Conservation (phyloP, 1,140 invertebrate species). For the Pachyrhynchus sulphureomaculatus region DNA sequence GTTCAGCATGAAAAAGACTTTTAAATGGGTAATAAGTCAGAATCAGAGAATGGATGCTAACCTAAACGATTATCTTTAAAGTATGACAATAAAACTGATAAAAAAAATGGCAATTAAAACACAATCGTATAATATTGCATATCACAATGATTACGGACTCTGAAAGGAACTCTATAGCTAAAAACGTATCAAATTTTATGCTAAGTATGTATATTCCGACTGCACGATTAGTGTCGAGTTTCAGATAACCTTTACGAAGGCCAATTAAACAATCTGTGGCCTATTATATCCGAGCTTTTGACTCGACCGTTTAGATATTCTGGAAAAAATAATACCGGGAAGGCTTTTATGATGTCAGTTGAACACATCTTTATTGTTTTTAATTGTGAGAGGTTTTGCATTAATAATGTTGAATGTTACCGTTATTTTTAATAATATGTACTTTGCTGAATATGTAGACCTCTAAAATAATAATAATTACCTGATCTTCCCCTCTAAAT, state of each 20-base stretch:
- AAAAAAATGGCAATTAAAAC: background rate
- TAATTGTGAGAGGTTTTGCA: constrained; percentile 1
- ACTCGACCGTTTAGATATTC: constrained; percentile 6
- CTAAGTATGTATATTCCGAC: constrained; percentile 20
- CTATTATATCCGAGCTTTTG: constrained; percentile 11
- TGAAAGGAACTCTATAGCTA: constrained; percentile 9
- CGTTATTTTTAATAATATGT: too few species aligned
- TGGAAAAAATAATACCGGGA: constrained; percentile 10
- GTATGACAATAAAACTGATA: background rate
- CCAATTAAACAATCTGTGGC: constrained; percentile 19
- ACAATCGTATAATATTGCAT: constrained; percentile 3
- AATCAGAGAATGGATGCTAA: too few species aligned
- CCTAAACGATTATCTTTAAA: too few species aligned
- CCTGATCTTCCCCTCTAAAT: too few species aligned
- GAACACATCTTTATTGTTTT: constrained; percentile 2
- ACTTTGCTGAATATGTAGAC: too few species aligned
- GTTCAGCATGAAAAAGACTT: too few species aligned
- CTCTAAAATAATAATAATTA: too few species aligned
- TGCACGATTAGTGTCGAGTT: constrained; percentile 18
- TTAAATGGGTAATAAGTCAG: too few species aligned
- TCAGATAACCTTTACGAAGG: constrained; percentile 23
- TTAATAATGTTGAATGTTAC: background rate
- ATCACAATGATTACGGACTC: background rate
- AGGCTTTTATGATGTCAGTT: constrained; percentile 10
- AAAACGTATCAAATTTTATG: constrained; percentile 22